Evolutionary conservation across 1,140 invertebrate genomes (phyloP).

Genomic region (Maconellicoccus hirsutus): DNA sequence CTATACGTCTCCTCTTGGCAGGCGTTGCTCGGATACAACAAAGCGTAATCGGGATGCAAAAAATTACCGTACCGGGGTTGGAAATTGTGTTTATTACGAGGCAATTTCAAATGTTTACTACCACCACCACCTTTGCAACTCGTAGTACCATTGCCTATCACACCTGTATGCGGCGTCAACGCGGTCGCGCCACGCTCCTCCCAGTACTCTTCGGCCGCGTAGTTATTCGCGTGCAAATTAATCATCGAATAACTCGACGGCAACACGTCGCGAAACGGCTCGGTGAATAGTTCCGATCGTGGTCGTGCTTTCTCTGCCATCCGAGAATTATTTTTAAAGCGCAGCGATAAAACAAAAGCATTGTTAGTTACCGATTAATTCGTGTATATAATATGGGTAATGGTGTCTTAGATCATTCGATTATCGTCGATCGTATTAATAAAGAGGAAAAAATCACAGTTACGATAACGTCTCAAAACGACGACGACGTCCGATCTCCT

Average conservation of each 20-base stretch:
- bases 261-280: neutral
- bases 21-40: neutral
- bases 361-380: neutral
- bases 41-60: slow-evolving; percentile 24
- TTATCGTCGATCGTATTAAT: too few species aligned
- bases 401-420: too few species aligned
- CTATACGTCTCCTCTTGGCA: neutral
- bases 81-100: slow-evolving; percentile 15
- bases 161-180: slow-evolving; percentile 22
- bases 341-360: slow-evolving; percentile 8
- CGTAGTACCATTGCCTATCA: neutral
- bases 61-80: slow-evolving; percentile 27
- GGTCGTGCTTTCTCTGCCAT: neutral
- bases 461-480: too few species aligned
- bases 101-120: neutral
- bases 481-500: too few species aligned
- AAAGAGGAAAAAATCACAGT: too few species aligned
- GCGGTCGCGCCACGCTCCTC: neutral
- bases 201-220: neutral
- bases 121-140: slow-evolving; percentile 20
- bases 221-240: neutral
- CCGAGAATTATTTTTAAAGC: neutral
- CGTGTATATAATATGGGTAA: neutral
- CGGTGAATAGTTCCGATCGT: neutral
- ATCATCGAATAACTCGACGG: slow-evolving; percentile 10